Evolutionary conservation across 2,888 invertebrate species (phyloP).

Genomic region (Scaptomyza flava): DNA sequence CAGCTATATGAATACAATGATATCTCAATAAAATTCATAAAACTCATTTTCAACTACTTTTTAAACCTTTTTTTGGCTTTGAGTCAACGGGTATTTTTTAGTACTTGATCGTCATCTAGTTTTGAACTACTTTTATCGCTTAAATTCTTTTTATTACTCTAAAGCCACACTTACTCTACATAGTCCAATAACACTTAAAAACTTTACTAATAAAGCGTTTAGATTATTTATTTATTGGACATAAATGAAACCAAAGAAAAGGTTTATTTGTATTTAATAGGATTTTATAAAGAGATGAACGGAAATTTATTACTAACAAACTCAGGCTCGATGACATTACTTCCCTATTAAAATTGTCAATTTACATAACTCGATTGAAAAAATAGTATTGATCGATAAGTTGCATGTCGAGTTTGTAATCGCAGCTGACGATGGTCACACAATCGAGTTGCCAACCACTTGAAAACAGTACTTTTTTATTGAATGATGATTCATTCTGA

Average conservation of each 20-base stretch:
- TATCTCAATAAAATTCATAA: slow-evolving; percentile 5
- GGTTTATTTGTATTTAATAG: background rate
- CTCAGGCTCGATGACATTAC: background rate
- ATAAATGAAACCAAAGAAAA: background rate
- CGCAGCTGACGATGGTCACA: background rate
- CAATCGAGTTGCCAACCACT: slow-evolving; percentile 15
- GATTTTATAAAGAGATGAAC: slow-evolving; percentile 5
- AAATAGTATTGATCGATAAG: slow-evolving; percentile 4
- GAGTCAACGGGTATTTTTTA: background rate
- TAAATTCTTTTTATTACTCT: background rate
- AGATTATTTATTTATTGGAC: slow-evolving; percentile 9
- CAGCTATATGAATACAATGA: slow-evolving; percentile 43
- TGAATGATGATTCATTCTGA: slow-evolving; percentile 25
- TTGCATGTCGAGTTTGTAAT: background rate
- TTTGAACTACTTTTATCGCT: background rate
- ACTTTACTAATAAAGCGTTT: slow-evolving; percentile 24
- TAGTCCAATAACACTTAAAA: slow-evolving; percentile 4
- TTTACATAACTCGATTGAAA: background rate
- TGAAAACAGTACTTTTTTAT: slow-evolving; percentile 1
- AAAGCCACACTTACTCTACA: slow-evolving; percentile 1
- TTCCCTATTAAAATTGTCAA: background rate
- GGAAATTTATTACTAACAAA: background rate
- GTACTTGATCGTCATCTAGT: background rate
- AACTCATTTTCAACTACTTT: background rate
- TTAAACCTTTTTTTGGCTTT: background rate